phyloP scores from a whole-genome alignment of 2,888 invertebrate species.

The Alcis repandata region DNA sequence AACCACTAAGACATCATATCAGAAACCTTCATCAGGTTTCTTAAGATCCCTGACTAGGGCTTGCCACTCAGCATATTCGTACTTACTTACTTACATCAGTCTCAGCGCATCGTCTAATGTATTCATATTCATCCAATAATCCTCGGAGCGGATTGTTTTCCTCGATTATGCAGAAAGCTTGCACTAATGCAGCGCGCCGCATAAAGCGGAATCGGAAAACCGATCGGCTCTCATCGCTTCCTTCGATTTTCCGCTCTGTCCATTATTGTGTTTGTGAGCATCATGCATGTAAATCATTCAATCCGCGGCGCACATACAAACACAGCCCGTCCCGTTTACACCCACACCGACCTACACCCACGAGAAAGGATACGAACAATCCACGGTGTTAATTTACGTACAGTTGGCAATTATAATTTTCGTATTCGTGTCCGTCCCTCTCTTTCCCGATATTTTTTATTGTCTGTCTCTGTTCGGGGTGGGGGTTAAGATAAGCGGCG shows the following conservation, averaged over 20 bases:
- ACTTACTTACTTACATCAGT: not conserved
- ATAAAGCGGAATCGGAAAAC: slow-evolving; percentile 73
- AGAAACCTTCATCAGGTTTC: too few relatives aligned
- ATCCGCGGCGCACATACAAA: slow-evolving; percentile 68
- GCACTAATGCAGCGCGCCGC: slow-evolving; percentile 53
- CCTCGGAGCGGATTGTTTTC: slow-evolving; percentile 55
- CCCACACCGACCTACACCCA: slow-evolving; percentile 49
- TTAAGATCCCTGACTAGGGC: too few relatives aligned
- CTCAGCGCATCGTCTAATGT: slow-evolving; percentile 42
- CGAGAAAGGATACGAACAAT: slow-evolving; percentile 54
- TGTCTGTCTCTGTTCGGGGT: slow-evolving; percentile 71
- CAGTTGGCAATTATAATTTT: slow-evolving; percentile 87
- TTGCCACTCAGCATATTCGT: too few relatives aligned
- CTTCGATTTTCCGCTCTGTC: slow-evolving; percentile 82
- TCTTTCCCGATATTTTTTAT: slow-evolving; percentile 77
- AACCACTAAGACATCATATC: too few relatives aligned
- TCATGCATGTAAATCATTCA: slow-evolving; percentile 81
- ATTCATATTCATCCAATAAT: slow-evolving; percentile 56
- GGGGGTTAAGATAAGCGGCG: slow-evolving; percentile 77
- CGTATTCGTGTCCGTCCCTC: slow-evolving; percentile 76
- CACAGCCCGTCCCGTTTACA: slow-evolving; percentile 60
- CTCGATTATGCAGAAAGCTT: slow-evolving; percentile 68
- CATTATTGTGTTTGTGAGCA: slow-evolving; percentile 82
- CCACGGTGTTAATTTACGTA: slow-evolving; percentile 85
- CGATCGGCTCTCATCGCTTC: slow-evolving; percentile 71